Base-by-base conservation (phyloP, 2,113 vertebrate genomes). In the Edolisoma coerulescens region DNA sequence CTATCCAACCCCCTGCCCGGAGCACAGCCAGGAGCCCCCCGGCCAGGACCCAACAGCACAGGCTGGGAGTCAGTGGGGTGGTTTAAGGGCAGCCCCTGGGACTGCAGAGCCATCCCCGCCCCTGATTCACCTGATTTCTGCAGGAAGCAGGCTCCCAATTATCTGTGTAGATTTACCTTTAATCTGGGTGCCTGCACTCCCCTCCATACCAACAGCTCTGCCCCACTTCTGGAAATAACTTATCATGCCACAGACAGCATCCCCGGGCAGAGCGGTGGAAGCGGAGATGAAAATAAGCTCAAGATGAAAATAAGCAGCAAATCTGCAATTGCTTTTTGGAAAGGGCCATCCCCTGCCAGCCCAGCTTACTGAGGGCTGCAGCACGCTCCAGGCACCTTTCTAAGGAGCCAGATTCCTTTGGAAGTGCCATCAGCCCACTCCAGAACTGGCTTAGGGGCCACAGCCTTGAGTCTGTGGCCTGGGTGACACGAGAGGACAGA, bases 181-280 rank as follows among this genome's bases (percentile, higher is more conserved):
- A 33, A 88, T 94, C 92, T 86, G 7, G 2, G 76, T 69, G 88
- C 54, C 90, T 92, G 67, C 7, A 9, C 85, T 92, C 92, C 95
- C 92, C 94, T 45, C 79, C 82, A 60, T 33, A 47, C 73, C 68
- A 63, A 77, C 95, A 84, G 93, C 86, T 13, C 64, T 95, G 95
- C 93, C 94, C 96, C 93, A 95, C 89, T 96, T 95, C 94, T 93
- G 11, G 44, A 90, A 95, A 95, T 94, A 95, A 93, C 96, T 93
- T 61, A n/a, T 81, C 88, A 52, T 78, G 90, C 71, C 94, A 77
- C 78, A 79, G 94, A 91, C 94, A 94, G 92, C 96, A 85, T 91
- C 92, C 76, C 90, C 9, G n/a, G 90, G 90, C 92, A 86, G 88
- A 65, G 90, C 19, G 1, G 49, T 65, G 69, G 32, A 60, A 85